These are phyloP conservation scores for Stenchaetothrips biformis DNA, from an alignment of 2,888 invertebrate genomes.

Conservation along the genomic window DNA sequence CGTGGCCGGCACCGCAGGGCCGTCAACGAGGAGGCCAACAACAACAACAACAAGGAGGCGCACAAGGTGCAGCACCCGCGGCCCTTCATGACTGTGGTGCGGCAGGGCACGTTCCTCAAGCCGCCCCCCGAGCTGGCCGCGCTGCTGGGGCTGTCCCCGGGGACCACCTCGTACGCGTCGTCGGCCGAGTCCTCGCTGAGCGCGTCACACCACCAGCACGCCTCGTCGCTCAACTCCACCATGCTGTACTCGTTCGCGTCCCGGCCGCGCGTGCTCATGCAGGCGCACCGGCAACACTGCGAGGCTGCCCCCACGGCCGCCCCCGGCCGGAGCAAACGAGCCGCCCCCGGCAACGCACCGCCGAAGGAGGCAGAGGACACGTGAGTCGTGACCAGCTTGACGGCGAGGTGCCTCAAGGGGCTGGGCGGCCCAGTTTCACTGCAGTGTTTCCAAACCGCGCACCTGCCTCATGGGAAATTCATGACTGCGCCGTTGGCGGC, in stretches of 20 bases:
- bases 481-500: not conserved
- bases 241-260: constrained; percentile 42
- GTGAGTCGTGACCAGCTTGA: not conserved
- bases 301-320: constrained; percentile 33
- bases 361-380: not conserved
- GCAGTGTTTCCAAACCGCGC: not conserved
- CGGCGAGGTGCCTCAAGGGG: not conserved
- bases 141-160: constrained; percentile 55
- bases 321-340: not conserved
- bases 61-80: constrained; percentile 37
- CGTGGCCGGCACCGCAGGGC: constrained; percentile 37
- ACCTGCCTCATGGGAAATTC: not conserved
- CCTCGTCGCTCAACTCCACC: constrained; percentile 9
- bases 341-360: not conserved
- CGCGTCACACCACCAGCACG: constrained; percentile 34
- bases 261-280: constrained; percentile 41
- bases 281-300: constrained; percentile 32
- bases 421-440: not conserved
- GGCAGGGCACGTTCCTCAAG: constrained; percentile 69
- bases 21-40: constrained; percentile 33
- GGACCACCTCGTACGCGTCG: constrained; percentile 44
- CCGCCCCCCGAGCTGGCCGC: constrained; percentile 68
- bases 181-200: constrained; percentile 31
- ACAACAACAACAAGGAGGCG: constrained; percentile 31
- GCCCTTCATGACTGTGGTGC: constrained; percentile 75